Base-by-base conservation (phyloP, 2,113 vertebrate genomes). In the Gadus chalcogrammus region DNA sequence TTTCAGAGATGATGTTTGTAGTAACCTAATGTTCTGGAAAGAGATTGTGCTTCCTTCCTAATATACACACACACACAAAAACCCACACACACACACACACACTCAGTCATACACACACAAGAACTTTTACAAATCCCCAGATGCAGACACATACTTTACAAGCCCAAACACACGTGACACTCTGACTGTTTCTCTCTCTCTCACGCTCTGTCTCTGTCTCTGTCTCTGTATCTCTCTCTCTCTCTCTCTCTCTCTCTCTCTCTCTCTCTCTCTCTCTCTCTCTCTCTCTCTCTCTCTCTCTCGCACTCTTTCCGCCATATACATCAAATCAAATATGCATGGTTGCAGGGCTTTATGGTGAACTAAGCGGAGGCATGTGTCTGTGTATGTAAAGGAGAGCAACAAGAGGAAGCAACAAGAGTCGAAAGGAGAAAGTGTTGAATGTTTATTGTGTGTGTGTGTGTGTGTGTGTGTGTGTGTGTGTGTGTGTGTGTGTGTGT, bases 401-500 rank as follows among this genome's bases (percentile, higher is more conserved):
- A 48, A 74, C 35, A 58, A 35, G 63, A 67, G 28, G 24, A 4
- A 73, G 20, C 22, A 22, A 66, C 38, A 11, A 62, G 61, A 31
- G 61, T 8, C 4, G 5, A 31, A 48, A 17, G 22, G 28, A 22
- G 53, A 48, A 48, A 48, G 42, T 48, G n/a, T 59, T 17, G 48
- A 31, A 58, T 58, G 55, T 58, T 58, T 58, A 58, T 56, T 56
- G 17, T 17, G 3, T 56, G 55, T 56, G 53, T 17, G 53, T n/a
- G n/a, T n/a, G n/a, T n/a, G n/a, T n/a, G n/a, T 56, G 13, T 56
- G 38, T 77, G 31, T 73, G 48, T 77, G 48, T 58, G 61, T 68
- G 76, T 71, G 69, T 75, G 71, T 64, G 24, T 67, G 64, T 65
- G 56, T 53, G 61, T 17, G n/a, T n/a, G n/a, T n/a, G n/a, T n/a